Conservation (phyloP, 2,888 invertebrate genomes). For the Trichogramma evanescens region DNA sequence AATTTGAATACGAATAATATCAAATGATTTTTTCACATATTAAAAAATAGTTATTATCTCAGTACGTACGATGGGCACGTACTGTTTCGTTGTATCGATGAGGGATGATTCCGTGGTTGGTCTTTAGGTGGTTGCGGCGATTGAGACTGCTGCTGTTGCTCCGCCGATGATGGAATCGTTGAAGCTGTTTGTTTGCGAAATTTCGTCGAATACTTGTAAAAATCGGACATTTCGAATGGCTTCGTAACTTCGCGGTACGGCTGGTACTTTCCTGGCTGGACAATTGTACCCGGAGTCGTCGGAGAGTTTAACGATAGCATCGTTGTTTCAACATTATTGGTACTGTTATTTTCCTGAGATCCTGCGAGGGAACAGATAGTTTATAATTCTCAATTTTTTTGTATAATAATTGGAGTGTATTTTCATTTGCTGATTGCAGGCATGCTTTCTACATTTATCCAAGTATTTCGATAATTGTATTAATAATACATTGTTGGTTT, state of each 20-base stretch:
- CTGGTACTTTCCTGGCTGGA: conserved; percentile 82
- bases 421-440: no score
- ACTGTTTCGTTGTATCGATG: conserved; percentile 34
- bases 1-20: no score
- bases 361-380: neutral
- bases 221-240: conserved; percentile 96
- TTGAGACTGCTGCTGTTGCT: conserved; percentile 5
- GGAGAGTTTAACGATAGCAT: conserved; percentile 65
- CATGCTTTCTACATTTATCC: no score
- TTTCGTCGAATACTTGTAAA: conserved; percentile 94
- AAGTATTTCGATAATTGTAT: no score
- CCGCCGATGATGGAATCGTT: no score
- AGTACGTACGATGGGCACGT: conserved; percentile 37
- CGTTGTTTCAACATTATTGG: conserved; percentile 7
- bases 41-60: conserved; percentile 26
- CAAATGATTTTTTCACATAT: conserved; percentile 2
- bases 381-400: no score
- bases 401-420: no score
- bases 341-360: conserved; percentile 23
- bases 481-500: no score
- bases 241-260: conserved; percentile 90
- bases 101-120: conserved; percentile 26
- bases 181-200: conserved; percentile 57
- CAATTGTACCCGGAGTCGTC: conserved; percentile 69
- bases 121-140: neutral